phyloP scores from a whole-genome alignment of 2,113 vertebrate genomes.

The Thalassarche chlororhynchos region DNA sequence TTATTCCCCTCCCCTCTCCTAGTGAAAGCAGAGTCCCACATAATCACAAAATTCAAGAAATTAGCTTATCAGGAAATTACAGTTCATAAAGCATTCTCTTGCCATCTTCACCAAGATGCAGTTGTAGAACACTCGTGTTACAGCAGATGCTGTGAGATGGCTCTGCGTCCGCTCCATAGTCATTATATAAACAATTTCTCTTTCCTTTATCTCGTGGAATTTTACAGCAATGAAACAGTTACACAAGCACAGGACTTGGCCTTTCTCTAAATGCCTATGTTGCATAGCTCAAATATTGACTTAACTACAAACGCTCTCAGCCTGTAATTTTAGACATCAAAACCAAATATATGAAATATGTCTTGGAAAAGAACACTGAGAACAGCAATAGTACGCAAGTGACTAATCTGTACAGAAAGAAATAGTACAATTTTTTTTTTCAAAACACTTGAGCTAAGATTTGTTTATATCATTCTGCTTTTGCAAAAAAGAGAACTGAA shows the following conservation, averaged over 20 bases:
- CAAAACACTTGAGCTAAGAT: not conserved
- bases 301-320: constrained; percentile 30
- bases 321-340: constrained; percentile 43
- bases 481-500: not conserved
- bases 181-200: not conserved
- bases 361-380: not conserved
- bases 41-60: not conserved
- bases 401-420: not conserved
- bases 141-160: not conserved
- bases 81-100: not conserved
- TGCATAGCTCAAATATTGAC: constrained; percentile 61
- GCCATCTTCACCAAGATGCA: not conserved
- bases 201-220: not conserved
- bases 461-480: not conserved
- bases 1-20: not conserved
- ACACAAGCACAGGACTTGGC: not conserved
- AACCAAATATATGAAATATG: constrained; percentile 14
- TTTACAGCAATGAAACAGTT: constrained; percentile 36
- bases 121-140: not conserved
- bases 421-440: not conserved
- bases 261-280: not conserved
- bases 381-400: not conserved
- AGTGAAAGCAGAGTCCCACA: not conserved
- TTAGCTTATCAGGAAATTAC: not conserved
- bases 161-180: not conserved